A percentile compares a stretch with the other conserved stretches of the same genome.
Conservation (phyloP, 2,888 invertebrate species). For the Dioctria rufipes region DNA sequence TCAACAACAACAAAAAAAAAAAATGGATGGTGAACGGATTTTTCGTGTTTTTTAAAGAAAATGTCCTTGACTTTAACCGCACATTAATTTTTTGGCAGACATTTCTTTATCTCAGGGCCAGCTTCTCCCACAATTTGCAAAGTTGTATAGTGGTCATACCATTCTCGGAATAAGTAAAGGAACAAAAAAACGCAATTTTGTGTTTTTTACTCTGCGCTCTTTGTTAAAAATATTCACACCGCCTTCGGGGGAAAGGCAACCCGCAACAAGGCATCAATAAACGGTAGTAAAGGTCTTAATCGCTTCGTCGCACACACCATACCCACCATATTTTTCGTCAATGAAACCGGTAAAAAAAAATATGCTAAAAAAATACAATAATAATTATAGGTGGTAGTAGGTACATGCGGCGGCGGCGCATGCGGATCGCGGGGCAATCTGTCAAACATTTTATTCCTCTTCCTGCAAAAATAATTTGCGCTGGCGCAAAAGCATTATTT, state of each 20-base stretch:
- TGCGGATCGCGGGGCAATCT: neutral
- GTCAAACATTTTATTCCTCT: slow-evolving; percentile 14
- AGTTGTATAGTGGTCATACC: slow-evolving; percentile 23
- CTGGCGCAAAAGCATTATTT: slow-evolving; percentile 22
- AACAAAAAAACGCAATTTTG: slow-evolving; percentile 1
- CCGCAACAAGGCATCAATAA: neutral
- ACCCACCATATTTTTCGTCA: neutral
- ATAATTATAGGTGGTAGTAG: neutral
- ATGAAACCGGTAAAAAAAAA: slow-evolving; percentile 12
- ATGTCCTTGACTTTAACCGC: slow-evolving; percentile 49
- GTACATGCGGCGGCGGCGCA: neutral
- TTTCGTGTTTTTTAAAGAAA: slow-evolving; percentile 35
- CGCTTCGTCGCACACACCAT: no score
- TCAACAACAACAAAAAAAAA: no score
- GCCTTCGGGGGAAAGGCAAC: slow-evolving; percentile 15
- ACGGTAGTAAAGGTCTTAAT: slow-evolving; percentile 9
- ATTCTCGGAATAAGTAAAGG: slow-evolving; percentile 9
- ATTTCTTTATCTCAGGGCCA: slow-evolving; percentile 45
- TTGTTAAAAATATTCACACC: slow-evolving; percentile 17
- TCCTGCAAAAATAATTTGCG: slow-evolving; percentile 29
- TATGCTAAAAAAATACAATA: neutral
- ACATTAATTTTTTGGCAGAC: slow-evolving; percentile 44
- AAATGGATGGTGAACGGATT: slow-evolving; percentile 35
- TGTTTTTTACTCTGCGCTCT: slow-evolving; percentile 3
- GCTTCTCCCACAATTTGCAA: slow-evolving; percentile 28